Percentiles rank a stretch among this genome's conserved stretches.
Evolutionary conservation across 2,113 vertebrate species (phyloP).

Genomic region (Rhegmatorhina hoffmannsi): DNA sequence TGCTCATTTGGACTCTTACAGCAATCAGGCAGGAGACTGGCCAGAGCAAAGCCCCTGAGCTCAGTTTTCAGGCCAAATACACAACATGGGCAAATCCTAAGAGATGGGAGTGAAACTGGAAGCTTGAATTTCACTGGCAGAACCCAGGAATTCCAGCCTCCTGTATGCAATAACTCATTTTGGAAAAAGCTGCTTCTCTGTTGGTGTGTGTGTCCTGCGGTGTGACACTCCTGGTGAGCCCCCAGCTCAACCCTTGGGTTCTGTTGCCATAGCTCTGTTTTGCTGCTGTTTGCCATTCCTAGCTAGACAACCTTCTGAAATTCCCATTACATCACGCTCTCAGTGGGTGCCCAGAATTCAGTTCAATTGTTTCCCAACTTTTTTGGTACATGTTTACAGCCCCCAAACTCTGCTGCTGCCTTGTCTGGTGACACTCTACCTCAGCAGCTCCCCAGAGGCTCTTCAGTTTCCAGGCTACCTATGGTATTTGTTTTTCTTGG

Average conservation of each 20-base stretch:
- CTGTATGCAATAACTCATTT: not conserved
- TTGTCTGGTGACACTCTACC: constrained; percentile 30
- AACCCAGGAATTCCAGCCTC: not conserved
- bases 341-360: not conserved
- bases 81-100: not conserved
- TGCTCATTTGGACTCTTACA: not conserved
- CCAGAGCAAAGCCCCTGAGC: not conserved
- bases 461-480: constrained; percentile 47
- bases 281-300: constrained; percentile 50
- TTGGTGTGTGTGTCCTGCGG: not conserved
- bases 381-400: not conserved
- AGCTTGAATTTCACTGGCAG: not conserved
- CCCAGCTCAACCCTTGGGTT: not conserved
- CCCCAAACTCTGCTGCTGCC: not conserved
- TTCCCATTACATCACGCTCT: constrained; percentile 37
- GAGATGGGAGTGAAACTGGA: not conserved
- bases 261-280: constrained; percentile 49
- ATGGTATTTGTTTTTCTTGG: constrained; percentile 43
- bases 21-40: not conserved
- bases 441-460: not conserved
- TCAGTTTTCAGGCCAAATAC: constrained; percentile 18
- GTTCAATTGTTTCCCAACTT: constrained; percentile 31
- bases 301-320: constrained; percentile 18
- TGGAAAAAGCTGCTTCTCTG: not conserved
- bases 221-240: not conserved